Base-by-base conservation (phyloP, 2,113 vertebrate genomes). In the Otus sunia region DNA sequence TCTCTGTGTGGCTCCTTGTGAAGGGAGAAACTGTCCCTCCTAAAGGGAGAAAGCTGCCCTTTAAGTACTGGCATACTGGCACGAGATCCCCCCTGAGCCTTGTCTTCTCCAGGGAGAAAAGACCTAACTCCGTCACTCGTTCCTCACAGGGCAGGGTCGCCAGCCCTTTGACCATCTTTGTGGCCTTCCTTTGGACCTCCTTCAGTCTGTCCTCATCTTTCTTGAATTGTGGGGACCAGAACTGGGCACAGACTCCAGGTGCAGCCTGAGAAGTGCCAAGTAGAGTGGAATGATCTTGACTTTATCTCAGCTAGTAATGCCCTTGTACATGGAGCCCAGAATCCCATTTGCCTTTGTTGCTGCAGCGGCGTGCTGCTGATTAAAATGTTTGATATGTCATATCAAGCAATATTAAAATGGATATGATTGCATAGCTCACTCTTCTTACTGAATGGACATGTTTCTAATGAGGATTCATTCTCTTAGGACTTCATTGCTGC, bases 391-490 rank as follows among this genome's bases (percentile, higher is more conserved):
- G 39, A 25, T 78, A 17, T 58, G 60, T 50, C 52, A 36, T 37
- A 72, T 41, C 73, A 87, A 90, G 41, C 80, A 67, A 16, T 55
- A 56, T 52, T 68, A 60, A 90, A 88, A 72, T 64, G 7, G 23
- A 30, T 55, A 7, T 55, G 69, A 67, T 41, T 62, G 52, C 66
- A 47, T 53, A 80, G 55, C 59, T 94, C 4, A 0, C 77, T 91
- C 69, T 81, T 69, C 36, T 74, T 63, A 43, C 23, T 23, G 52
- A 94, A 68, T 17, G 21, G 68, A 66, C 37, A 0, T 60, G 45
- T 77, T 97, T 77, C 68, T 87, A 71, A 47, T 50, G 74, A 87
- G 69, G 26, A 59, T 74, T 89, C 16, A 18, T 87, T 83, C 77
- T 88, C 89, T 63, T 41, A 81, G 64, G 85, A 32, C 37, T 91